These are phyloP conservation scores for Lasius fuliginosus DNA, from an alignment of 2,888 invertebrate species.

Conservation along the genomic window DNA sequence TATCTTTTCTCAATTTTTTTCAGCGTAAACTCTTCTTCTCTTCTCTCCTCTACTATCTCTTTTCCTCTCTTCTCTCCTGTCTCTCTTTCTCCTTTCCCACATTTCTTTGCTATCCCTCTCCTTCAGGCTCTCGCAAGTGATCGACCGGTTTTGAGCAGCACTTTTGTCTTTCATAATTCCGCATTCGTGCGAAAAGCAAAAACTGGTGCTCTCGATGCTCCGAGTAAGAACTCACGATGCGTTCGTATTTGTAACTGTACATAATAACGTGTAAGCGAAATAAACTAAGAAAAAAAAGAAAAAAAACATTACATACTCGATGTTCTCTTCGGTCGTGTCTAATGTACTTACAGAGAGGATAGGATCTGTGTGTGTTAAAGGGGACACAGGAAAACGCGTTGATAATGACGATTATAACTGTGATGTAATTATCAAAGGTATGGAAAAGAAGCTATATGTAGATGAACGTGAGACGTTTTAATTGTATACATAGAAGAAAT, in stretches of 20 bases:
- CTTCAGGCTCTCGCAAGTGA: constrained; percentile 63
- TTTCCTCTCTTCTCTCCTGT: constrained; percentile 42
- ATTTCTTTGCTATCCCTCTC: constrained; percentile 61
- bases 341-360: constrained; percentile 72
- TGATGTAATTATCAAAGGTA: constrained; percentile 50
- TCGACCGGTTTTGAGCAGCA: constrained; percentile 74
- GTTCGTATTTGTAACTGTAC: constrained; percentile 72
- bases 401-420: constrained; percentile 55
- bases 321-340: constrained; percentile 74
- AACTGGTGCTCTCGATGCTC: constrained; percentile 62
- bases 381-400: constrained; percentile 49
- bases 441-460: constrained; percentile 21
- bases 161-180: constrained; percentile 75
- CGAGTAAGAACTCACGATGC: constrained; percentile 61
- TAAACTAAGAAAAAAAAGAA: constrained; percentile 59
- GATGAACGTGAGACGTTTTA: constrained; percentile 23
- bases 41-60: constrained; percentile 42
- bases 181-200: constrained; percentile 59
- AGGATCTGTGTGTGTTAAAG: constrained; percentile 28
- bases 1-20: constrained; percentile 55
- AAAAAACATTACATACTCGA: constrained; percentile 64
- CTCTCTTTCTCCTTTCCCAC: constrained; percentile 36
- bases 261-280: constrained; percentile 74
- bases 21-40: background rate
- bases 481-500: constrained; percentile 13